Percentiles rank a stretch among this genome's conserved stretches.
Evolutionary conservation across 2,888 invertebrate species (phyloP).

Genomic region (Diaphora mendica): DNA sequence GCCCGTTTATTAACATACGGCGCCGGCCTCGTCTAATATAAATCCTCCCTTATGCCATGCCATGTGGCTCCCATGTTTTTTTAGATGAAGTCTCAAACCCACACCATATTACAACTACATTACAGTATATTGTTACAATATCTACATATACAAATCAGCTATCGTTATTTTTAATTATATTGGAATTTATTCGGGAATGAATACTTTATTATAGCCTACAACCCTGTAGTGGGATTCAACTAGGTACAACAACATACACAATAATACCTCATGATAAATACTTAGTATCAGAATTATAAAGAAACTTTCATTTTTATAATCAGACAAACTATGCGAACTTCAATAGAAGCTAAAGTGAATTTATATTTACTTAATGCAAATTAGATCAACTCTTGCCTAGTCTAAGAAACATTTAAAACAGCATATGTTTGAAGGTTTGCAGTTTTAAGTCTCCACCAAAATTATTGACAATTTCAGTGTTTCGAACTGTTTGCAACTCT

Average conservation of each 20-base stretch:
- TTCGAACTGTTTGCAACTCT: too few relatives aligned
- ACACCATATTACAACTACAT: neutral
- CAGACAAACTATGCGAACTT: constrained; percentile 1
- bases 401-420: neutral
- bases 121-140: constrained; percentile 4
- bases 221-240: constrained; percentile 2
- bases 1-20: too few relatives aligned
- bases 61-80: neutral
- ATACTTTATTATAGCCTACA: neutral
- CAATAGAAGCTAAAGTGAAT: constrained; percentile 3
- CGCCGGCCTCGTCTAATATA: too few relatives aligned
- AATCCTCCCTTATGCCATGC: too few relatives aligned
- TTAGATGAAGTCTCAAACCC: neutral
- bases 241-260: constrained; percentile 10
- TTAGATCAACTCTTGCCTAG: neutral
- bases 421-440: neutral
- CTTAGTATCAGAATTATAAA: neutral
- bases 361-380: neutral
- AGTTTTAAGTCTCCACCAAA: neutral
- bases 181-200: constrained; percentile 7
- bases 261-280: constrained; percentile 5
- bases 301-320: neutral
- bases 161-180: neutral
- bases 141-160: neutral
- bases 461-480: too few relatives aligned